These are phyloP conservation scores for Paramormyrops hopkinsi DNA, from an alignment of 2,797 vertebrate genomes.

Conservation along the genomic window DNA sequence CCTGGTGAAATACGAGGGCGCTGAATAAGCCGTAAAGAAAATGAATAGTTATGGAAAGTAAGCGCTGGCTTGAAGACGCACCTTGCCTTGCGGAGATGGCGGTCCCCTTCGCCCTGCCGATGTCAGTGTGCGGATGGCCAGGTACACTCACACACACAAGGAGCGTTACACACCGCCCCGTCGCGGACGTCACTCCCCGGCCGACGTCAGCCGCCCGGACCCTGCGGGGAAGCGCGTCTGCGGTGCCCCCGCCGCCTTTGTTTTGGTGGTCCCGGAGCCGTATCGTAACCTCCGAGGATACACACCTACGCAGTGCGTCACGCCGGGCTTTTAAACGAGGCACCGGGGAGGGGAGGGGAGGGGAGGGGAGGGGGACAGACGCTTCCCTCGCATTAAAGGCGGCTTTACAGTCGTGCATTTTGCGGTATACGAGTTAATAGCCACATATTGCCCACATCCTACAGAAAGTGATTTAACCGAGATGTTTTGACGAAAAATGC, in stretches of 20 bases:
- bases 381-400: background rate
- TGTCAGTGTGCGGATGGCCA: conserved; percentile 55
- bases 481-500: background rate
- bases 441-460: background rate
- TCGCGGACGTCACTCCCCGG: background rate
- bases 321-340: background rate
- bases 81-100: conserved; percentile 49
- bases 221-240: background rate
- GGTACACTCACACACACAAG: conserved; percentile 38
- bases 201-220: background rate
- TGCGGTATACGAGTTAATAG: background rate
- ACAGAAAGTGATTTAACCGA: background rate
- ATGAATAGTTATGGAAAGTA: background rate
- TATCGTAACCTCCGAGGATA: conserved; percentile 9
- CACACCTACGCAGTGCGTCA: conserved; percentile 9
- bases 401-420: background rate
- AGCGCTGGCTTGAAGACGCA: background rate
- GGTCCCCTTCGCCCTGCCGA: conserved; percentile 47
- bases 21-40: background rate
- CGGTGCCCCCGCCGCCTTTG: background rate
- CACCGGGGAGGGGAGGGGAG: background rate
- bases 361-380: background rate
- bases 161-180: background rate
- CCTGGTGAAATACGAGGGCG: background rate
- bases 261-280: conserved; percentile 12